phyloP scores from a whole-genome alignment of 2,113 vertebrate genomes.

The Chamaea fasciata region DNA sequence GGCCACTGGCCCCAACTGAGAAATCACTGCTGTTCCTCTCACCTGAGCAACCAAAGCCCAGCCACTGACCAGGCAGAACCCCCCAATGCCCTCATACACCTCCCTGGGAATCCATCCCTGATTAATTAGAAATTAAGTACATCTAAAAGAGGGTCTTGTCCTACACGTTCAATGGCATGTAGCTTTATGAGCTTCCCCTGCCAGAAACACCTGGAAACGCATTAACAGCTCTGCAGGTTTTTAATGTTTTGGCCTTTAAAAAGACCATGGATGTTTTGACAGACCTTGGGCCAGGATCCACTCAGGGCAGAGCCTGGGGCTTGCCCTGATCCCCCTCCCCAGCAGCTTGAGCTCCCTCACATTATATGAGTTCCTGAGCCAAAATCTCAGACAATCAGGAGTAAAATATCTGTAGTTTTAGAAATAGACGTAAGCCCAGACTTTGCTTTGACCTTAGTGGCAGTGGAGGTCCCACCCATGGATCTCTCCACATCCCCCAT shows the following conservation, averaged over 20 bases:
- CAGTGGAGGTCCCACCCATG: not conserved
- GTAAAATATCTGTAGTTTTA: not conserved
- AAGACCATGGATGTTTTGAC: fast-evolving
- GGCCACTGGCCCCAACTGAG: constrained; percentile 20
- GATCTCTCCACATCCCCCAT: not conserved
- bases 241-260: not conserved
- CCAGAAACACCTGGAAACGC: not conserved
- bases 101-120: not conserved
- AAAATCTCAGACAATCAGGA: not conserved
- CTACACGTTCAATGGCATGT: not conserved
- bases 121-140: not conserved
- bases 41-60: not conserved
- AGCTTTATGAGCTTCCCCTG: not conserved
- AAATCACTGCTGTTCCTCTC: not conserved
- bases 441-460: not conserved
- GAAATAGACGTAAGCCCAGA: not conserved
- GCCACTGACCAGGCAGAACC: not conserved
- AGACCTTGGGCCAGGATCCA: not conserved
- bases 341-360: not conserved
- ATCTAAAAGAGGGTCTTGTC: fast-evolving
- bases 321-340: not conserved
- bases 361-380: not conserved
- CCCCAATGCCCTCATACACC: fast-evolving
- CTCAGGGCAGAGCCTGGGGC: not conserved
- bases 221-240: not conserved